Evolutionary conservation across 2,888 invertebrate genomes (phyloP).

Genomic region (Tachina grossa): DNA sequence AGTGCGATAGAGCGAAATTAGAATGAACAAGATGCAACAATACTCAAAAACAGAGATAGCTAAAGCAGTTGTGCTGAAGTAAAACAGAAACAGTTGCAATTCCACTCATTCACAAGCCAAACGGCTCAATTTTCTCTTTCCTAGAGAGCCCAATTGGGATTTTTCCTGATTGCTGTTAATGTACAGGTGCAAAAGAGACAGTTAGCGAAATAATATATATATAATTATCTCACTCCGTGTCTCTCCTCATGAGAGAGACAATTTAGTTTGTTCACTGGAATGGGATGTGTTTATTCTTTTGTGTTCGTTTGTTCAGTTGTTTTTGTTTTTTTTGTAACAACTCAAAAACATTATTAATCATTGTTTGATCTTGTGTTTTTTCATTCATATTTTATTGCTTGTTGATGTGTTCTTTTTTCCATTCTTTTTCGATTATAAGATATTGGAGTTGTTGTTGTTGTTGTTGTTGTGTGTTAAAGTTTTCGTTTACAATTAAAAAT

Average conservation of each 20-base stretch:
- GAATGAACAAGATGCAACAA: background rate
- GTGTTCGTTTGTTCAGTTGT: constrained; percentile 21
- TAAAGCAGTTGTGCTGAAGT: background rate
- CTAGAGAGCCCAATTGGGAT: constrained; percentile 37
- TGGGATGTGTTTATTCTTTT: constrained; percentile 36
- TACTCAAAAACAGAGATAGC: constrained; percentile 57
- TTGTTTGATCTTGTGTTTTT: constrained; percentile 14
- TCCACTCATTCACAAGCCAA: constrained; percentile 11
- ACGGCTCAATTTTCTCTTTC: constrained; percentile 25
- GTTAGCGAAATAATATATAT: too few species aligned
- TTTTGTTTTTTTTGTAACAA: constrained; percentile 31
- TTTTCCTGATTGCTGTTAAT: background rate
- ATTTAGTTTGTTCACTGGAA: background rate
- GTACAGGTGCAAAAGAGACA: background rate
- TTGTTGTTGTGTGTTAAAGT: constrained; percentile 70
- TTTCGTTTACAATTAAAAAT: constrained; percentile 82
- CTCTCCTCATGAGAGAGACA: background rate
- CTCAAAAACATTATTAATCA: constrained; percentile 38
- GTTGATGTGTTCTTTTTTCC: background rate
- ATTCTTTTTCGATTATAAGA: background rate
- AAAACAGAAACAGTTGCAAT: background rate
- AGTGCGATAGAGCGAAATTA: constrained; percentile 27
- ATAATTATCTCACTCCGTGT: background rate
- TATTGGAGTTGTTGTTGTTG: constrained; percentile 37
- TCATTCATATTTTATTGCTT: background rate